Base-by-base conservation (phyloP, 2,888 invertebrate species). In the Rhagonycha lutea region DNA sequence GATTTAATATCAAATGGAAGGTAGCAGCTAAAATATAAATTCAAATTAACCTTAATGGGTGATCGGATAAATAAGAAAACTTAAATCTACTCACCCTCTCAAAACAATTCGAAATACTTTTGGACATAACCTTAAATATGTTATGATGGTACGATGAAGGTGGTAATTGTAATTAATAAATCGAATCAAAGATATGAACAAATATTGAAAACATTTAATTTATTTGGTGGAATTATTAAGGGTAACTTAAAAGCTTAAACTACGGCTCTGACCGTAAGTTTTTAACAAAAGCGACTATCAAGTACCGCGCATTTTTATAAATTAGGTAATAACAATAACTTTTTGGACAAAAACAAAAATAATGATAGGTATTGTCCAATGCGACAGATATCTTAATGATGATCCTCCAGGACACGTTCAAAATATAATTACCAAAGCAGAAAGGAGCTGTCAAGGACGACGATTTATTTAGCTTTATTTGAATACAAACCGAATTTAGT, bases 401-500 rank as follows among this genome's bases (percentile, higher is more conserved):
- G 67, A 67, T 72, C 28, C 68, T 70, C 26, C 74, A 74, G 74
- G 60, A 69, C 74, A 74, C 74, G 74, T 74, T 70, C 63, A 29
- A 65, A 47, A 29, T 67, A 70, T 74, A 74, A 74, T 74, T 74
- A 74, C 14, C 74, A 32, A 65, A 28, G 74, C 62, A 70, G 70
- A 74, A 70, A 65, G 61, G 65, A 69, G 18, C 74, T 74, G 74
- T 74, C 74, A 65, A 47, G 70, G 26, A 14, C 67, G 70, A 61
- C 62, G 61, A 74, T 70, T 74, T 70, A 74, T 74, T 74, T 74
- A 62, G 26, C 65, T 70, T 72, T 72, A 72, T 72, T 70, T 67
- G 65, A 70, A 74, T 73, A 69, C 69, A 67, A 61, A 61, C 65
- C 61, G n/a, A 73, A 61, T 72, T 72, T 72, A 72, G 28, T 68